Evolutionary conservation across 1,140 invertebrate genomes (phyloP).

Genomic region (Triops cancriformis): DNA sequence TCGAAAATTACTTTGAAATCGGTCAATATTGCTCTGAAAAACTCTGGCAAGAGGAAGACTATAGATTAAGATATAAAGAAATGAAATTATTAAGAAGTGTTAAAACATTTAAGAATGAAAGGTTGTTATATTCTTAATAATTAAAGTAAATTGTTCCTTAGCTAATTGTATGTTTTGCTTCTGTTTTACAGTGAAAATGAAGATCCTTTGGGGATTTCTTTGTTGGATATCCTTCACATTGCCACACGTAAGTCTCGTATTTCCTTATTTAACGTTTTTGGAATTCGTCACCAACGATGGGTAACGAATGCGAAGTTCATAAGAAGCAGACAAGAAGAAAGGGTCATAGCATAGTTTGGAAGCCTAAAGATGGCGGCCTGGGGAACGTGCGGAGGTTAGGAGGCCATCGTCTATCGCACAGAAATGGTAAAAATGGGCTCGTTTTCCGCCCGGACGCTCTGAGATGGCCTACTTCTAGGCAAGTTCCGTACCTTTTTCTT

Average conservation of each 20-base stretch:
- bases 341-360: conserved; percentile 5
- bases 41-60: too few relatives aligned
- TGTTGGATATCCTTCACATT: conserved; percentile 4
- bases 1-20: too few relatives aligned
- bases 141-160: too few relatives aligned
- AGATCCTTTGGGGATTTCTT: not conserved
- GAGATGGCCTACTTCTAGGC: not conserved
- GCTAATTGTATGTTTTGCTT: not conserved
- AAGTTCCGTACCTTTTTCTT: not conserved
- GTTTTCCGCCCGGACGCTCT: not conserved
- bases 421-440: not conserved
- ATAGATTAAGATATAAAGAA: too few relatives aligned
- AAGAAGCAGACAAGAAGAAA: not conserved
- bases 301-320: not conserved
- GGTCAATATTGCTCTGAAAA: too few relatives aligned
- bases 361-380: not conserved
- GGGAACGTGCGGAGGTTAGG: not conserved
- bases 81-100: too few relatives aligned
- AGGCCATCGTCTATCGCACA: not conserved
- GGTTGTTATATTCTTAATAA: too few relatives aligned
- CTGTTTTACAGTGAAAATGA: not conserved
- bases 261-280: not conserved
- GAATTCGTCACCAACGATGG: not conserved
- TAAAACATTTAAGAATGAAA: too few relatives aligned
- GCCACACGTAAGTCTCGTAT: not conserved